phyloP scores from a whole-genome alignment of 2,888 invertebrate species.

The Lacanobia wlatinum region DNA sequence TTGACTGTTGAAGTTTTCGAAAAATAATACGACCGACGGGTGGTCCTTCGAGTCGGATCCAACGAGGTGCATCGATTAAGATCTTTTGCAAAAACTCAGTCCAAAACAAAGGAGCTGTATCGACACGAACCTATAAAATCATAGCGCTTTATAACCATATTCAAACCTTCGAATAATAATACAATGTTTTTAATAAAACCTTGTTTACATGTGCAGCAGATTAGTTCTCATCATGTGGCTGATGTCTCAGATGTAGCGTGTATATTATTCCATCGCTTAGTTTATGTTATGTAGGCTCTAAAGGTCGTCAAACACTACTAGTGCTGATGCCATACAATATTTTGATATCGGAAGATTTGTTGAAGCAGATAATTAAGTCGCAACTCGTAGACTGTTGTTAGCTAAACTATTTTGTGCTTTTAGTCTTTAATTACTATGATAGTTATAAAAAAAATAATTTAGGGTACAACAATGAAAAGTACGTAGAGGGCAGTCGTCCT shows the following conservation, averaged over 20 bases:
- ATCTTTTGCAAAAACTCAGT: not conserved
- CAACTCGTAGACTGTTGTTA: not conserved
- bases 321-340: slow-evolving; percentile 1
- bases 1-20: too few species aligned
- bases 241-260: slow-evolving; percentile 46
- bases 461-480: too few species aligned
- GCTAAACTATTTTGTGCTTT: slow-evolving; percentile 3
- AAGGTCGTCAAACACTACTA: slow-evolving; percentile 35
- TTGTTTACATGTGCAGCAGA: slow-evolving; percentile 47
- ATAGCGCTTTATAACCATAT: not conserved
- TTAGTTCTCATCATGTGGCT: slow-evolving; percentile 53
- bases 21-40: too few species aligned
- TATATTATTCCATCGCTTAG: slow-evolving; percentile 54
- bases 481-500: too few species aligned
- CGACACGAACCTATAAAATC: not conserved
- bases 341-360: slow-evolving; percentile 17
- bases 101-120: not conserved
- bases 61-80: not conserved
- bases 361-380: not conserved
- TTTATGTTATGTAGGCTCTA: slow-evolving; percentile 44
- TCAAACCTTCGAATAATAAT: slow-evolving; percentile 16
- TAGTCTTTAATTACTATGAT: not conserved
- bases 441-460: too few species aligned
- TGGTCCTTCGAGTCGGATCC: not conserved
- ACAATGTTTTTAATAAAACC: slow-evolving; percentile 49